Evolutionary conservation across 2,888 invertebrate species (phyloP), one percentile per base, ranked within the genome.

Genomic region (Lymantria dispar): DNA sequence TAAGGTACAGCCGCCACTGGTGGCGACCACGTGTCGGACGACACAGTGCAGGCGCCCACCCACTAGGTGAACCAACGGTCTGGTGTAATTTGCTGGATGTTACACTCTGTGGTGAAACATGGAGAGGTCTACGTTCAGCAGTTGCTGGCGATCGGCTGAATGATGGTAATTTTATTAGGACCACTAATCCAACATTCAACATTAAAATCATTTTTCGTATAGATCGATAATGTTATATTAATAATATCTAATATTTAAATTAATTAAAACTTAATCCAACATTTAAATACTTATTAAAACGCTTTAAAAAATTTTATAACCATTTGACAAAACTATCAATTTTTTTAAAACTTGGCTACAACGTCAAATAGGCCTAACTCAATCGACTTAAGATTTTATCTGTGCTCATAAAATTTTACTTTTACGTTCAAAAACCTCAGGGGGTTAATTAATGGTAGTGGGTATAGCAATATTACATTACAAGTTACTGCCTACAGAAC

Each of bases 401-500:
- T 47, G 33, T 39, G 47, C 46, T 60, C 76, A 76, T 86, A 85
- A 86, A 86, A 78, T 70, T 70, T 74, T 77, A 72, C 76, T 72
- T 81, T 83, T 79, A 82, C 68, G 74, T 70, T 57, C 67, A 49
- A 52, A 66, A 56, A 60, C 68, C 79, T 56, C 75, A 69, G 82
- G 87, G 72, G 78, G 71, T 65, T 87, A 89, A 89, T 89, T 89
- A 88, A 89, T 87, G 83, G 67, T 70, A 77, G 57, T 78, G n/a
- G n/a, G 80, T 80, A 72, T 45, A 72, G 58, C 69, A 79, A 77
- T 85, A 78, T 82, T 80, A 83, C 80, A 80, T 64, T 57, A 62
- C 70, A 76, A 87, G 68, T 85, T 87, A 88, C 78, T 78, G 66
- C 64, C n/a, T 67, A 43, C 31, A 52, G 39, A 48, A 45, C 55